Base-by-base conservation (phyloP, 2,113 vertebrate species). In the Brevimyrus niger region DNA sequence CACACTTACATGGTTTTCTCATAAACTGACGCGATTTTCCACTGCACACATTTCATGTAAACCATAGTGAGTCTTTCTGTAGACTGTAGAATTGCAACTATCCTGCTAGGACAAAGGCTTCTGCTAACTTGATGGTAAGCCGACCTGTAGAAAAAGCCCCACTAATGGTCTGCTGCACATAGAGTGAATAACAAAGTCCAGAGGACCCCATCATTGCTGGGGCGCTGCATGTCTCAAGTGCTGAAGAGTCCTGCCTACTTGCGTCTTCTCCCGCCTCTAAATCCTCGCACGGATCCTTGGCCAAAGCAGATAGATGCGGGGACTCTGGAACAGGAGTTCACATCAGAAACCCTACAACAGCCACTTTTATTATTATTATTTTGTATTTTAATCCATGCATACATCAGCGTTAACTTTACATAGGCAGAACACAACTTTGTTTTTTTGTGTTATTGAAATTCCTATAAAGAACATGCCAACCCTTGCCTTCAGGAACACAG, bases 291-390 rank as follows among this genome's bases (percentile, higher is more conserved):
- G 10, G 97, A 96, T 27, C 97, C 96, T 86, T 96, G 96, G 84
- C 97, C 97, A 65, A 97, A 98, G 91, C 97, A 97, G 89, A 98
- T 94, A 0, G 95, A 95, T 51, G 95, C 23, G 15, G 97, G 97
- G 89, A 98, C 94, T 91, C 97, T 98, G 92, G 15, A 89, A 93
- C 88, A 88, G 50, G 92, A 92, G 48, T 69, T 31, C n/a, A 31
- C n/a, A 31, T 69, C 10, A 69, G 61, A 11, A 69, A 31, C 0
- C 35, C 15, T 53, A 23, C 38, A 51, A 44, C 17, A 38, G 31
- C 42, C 53, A 19, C 73, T 31, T 61, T n/a, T 69, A 27, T 65
- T 65, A 27, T 31, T 31, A 69, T 69, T 13, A 69, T 27, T 27
- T 65, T 65, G 58, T 11, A 65, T 65, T 65, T 27, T 65, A 7